Evolutionary conservation across 2,113 vertebrate genomes (phyloP).

Genomic region (Hystrix cristata): DNA sequence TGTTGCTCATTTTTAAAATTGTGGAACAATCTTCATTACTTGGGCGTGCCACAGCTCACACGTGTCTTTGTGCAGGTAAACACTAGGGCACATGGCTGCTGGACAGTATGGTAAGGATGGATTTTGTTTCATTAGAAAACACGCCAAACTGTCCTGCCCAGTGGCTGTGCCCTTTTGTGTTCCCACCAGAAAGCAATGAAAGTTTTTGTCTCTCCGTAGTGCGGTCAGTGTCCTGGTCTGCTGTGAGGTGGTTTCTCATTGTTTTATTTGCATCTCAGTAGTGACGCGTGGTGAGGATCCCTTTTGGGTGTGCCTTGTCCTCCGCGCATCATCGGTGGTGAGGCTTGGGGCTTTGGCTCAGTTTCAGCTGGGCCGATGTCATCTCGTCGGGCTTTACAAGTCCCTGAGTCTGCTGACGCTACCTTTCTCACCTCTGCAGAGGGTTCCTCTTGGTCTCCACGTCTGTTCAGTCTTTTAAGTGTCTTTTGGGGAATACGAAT

Average conservation of each 20-base stretch:
- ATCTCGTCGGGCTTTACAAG: not conserved
- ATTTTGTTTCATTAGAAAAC: not conserved
- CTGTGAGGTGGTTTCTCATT: not conserved
- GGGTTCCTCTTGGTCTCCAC: not conserved
- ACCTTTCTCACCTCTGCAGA: not conserved
- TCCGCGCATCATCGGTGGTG: not conserved
- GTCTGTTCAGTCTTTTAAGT: not conserved
- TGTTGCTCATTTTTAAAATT: not conserved
- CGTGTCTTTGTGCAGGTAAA: not conserved
- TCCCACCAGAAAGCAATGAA: not conserved
- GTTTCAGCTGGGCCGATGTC: not conserved
- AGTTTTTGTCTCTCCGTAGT: not conserved
- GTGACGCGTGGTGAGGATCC: not conserved
- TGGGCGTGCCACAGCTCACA: not conserved
- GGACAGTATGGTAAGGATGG: not conserved
- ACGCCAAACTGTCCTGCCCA: not conserved
- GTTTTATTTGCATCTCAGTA: not conserved
- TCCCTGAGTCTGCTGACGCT: not conserved
- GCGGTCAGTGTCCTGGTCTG: not conserved
- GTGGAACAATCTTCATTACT: not conserved
- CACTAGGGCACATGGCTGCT: not conserved
- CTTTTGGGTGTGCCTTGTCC: not conserved
- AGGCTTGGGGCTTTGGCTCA: not conserved
- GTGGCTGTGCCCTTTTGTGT: not conserved
- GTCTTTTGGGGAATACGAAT: not conserved